Percentiles rank a stretch among this genome's conserved stretches.
Conservation (phyloP, 2,797 vertebrate species). For the Esox masquinongy region DNA sequence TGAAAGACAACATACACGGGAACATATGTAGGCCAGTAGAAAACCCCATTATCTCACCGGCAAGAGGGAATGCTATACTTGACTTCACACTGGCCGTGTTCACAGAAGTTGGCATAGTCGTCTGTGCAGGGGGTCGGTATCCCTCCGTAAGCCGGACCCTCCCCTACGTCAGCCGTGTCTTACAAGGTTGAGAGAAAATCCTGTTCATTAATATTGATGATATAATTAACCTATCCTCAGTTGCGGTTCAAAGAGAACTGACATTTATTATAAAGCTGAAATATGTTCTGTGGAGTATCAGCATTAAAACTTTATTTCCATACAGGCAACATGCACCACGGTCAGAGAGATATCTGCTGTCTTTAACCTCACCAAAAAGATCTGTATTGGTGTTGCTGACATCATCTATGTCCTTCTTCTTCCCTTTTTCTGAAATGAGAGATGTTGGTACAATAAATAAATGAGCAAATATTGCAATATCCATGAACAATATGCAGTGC, state of each 20-base stretch:
- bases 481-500: too few species aligned
- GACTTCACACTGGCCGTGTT: slow-evolving; percentile 95
- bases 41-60: slow-evolving; percentile 75
- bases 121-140: slow-evolving; percentile 85
- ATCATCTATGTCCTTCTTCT: slow-evolving; percentile 84
- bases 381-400: slow-evolving; percentile 81
- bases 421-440: slow-evolving; percentile 74
- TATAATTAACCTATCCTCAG: not conserved
- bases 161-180: slow-evolving; percentile 87
- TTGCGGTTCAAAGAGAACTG: not conserved
- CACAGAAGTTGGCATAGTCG: slow-evolving; percentile 88
- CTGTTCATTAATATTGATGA: not conserved
- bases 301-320: not conserved
- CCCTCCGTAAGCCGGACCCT: slow-evolving; percentile 83
- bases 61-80: slow-evolving; percentile 89
- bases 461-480: not conserved
- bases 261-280: not conserved
- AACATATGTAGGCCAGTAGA: too few species aligned
- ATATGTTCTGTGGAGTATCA: not conserved
- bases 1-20: not conserved
- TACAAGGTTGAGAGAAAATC: not conserved
- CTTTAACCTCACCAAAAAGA: slow-evolving; percentile 76
- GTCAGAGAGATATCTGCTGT: not conserved
- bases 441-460: not conserved
- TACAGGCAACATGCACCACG: not conserved